Base-by-base conservation (phyloP, 1,140 invertebrate genomes). In the Drosophila nigrodunni region DNA sequence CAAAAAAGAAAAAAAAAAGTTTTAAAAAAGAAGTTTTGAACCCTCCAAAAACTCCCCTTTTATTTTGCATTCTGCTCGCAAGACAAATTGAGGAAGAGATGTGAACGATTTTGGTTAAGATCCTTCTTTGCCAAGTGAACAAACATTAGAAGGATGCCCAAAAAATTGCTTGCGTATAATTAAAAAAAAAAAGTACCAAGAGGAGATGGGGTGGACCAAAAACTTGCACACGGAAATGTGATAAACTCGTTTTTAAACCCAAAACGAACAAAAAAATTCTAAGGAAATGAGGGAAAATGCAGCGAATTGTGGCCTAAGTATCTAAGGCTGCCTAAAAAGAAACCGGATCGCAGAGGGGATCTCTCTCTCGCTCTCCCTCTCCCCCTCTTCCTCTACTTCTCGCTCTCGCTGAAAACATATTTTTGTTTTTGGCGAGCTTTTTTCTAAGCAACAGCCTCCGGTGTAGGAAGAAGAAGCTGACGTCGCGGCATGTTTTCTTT, bases 401-500 rank as follows among this genome's bases (percentile, higher is more conserved):
- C 18, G 18, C 18, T 21, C 18, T 21, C 18, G 18, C 18, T 21
- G 18, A 21, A 21, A 21, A 21, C 18, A 21, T 21, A 21, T 21
- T 21, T 21, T 15, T 15, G n/a, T 15, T 21, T 21, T 21, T 61
- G 65, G 72, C 69, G 59, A 55, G 44, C 35, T 25, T 5, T 60
- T 69, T 82, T 88, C 83, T 87, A 87, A 87, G 83, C 82, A 82
- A 41, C 49, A 82, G 46, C 49, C 62, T 69, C 62, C 71, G 79
- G 18, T 21, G 46, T 10, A 21, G 11, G 49, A 7, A n/a, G 44
- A 13, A 18, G 44, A 21, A 47, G 44, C 44, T 18, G 44, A 15
- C 49, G 80, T 46, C 65, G 80, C 81, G 81, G 82, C 83, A 88
- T 87, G 83, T 87, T 87, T 87, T 82, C 83, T 87, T 83, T 88